A percentile compares a stretch with the other conserved stretches of the same genome.
These are phyloP conservation scores for Protobothrops flavoviridis DNA, from an alignment of 2,113 vertebrate species.

Conservation along the genomic window DNA sequence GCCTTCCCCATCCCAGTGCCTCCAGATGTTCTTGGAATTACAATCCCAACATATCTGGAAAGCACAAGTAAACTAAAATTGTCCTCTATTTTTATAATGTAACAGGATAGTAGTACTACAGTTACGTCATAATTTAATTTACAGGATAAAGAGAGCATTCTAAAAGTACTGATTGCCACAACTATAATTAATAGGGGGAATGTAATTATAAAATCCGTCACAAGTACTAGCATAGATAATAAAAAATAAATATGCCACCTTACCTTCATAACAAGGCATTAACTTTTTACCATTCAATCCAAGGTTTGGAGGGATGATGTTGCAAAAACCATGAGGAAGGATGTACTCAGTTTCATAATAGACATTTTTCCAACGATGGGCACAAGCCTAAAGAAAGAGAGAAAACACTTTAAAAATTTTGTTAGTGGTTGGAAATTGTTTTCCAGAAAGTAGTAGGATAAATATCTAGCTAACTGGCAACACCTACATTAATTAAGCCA, in stretches of 20 bases:
- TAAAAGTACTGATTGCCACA: neutral
- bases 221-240: neutral
- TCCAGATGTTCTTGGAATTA: neutral
- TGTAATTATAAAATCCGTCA: neutral
- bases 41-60: neutral
- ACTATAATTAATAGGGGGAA: neutral
- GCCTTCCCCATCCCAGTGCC: neutral
- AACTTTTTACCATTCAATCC: conserved; percentile 80
- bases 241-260: neutral
- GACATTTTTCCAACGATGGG: conserved; percentile 98
- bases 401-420: neutral
- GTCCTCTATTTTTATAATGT: neutral
- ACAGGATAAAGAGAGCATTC: neutral
- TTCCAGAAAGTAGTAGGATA: neutral
- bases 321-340: conserved; percentile 93
- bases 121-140: neutral
- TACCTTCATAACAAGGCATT: conserved; percentile 97
- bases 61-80: neutral
- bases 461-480: neutral
- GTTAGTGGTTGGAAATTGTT: accelerated
- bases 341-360: conserved; percentile 91
- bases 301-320: conserved; percentile 87
- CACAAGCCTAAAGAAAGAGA: conserved; percentile 82
- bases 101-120: neutral
- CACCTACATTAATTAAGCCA: neutral